These are phyloP conservation scores for Chesias legatella DNA, from an alignment of 2,888 invertebrate genomes.

Conservation along the genomic window DNA sequence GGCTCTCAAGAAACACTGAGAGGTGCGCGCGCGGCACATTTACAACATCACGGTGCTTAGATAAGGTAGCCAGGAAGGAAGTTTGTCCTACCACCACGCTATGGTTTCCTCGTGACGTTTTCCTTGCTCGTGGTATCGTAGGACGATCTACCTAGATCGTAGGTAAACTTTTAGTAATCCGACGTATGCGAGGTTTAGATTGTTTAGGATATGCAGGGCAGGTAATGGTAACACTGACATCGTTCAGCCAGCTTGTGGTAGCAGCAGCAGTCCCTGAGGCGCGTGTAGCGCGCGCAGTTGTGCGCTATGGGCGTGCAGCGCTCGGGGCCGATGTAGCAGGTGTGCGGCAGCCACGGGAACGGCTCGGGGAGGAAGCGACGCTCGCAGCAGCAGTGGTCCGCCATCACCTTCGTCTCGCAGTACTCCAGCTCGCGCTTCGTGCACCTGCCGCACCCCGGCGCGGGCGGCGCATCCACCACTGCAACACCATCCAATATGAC, in stretches of 20 bases:
- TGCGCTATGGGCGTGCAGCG: slow-evolving; percentile 80
- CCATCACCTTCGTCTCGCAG: slow-evolving; percentile 81
- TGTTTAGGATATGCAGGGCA: too few relatives aligned
- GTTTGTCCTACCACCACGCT: too few relatives aligned
- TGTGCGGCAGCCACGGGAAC: slow-evolving; percentile 84
- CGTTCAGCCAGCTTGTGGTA: slow-evolving; percentile 77
- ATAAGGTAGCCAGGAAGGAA: too few relatives aligned
- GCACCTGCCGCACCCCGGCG: slow-evolving; percentile 82
- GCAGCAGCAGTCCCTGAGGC: slow-evolving; percentile 84
- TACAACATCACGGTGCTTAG: too few relatives aligned
- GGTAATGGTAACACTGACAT: slow-evolving; percentile 78
- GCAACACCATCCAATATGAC: slow-evolving; percentile 9
- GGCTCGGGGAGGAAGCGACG: slow-evolving; percentile 82
- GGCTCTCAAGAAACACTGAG: too few relatives aligned
- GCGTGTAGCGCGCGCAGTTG: slow-evolving; percentile 83
- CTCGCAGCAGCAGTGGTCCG: slow-evolving; percentile 76
- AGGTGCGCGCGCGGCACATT: too few relatives aligned
- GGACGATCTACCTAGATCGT: too few relatives aligned
- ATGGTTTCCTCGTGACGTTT: too few relatives aligned
- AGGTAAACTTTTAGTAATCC: too few relatives aligned
- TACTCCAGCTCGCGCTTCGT: slow-evolving; percentile 81
- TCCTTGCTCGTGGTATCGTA: too few relatives aligned
- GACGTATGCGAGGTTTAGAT: too few relatives aligned
- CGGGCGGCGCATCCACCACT: slow-evolving; percentile 56
- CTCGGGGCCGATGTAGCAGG: slow-evolving; percentile 82